phyloP scores from a whole-genome alignment of 2,888 invertebrate species.

The Polydrusus tereticollis region DNA sequence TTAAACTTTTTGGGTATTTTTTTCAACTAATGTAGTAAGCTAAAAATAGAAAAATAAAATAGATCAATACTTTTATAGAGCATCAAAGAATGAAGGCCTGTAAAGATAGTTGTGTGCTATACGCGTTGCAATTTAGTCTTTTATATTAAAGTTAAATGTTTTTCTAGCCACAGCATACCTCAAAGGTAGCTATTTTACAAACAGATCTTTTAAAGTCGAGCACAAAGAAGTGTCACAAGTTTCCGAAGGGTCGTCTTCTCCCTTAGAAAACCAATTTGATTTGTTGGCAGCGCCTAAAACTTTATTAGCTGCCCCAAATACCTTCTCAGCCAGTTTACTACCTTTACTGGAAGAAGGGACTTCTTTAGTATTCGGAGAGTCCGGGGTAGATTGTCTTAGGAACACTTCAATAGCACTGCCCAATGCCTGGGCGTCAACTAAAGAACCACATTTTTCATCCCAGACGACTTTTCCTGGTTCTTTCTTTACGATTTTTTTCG shows the following conservation, averaged over 20 bases:
- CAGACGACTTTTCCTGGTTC: slow-evolving; percentile 74
- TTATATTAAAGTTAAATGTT: not conserved
- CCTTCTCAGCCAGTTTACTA: slow-evolving; percentile 51
- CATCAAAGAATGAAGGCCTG: no score
- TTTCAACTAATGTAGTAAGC: no score
- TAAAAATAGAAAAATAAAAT: no score
- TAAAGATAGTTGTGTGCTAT: no score
- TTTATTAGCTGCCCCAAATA: slow-evolving; percentile 45
- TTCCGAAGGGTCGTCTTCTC: slow-evolving; percentile 76
- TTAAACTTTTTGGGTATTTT: no score
- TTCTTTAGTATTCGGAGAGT: slow-evolving; percentile 62
- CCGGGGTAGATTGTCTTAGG: slow-evolving; percentile 74
- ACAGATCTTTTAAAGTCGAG: slow-evolving; percentile 87
- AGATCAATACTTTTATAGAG: no score
- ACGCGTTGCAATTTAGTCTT: slow-evolving; percentile 4
- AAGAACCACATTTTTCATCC: slow-evolving; percentile 83
- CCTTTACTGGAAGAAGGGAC: slow-evolving; percentile 50
- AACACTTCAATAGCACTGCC: slow-evolving; percentile 90
- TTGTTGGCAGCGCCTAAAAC: slow-evolving; percentile 38
- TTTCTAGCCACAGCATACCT: not conserved
- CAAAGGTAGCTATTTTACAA: slow-evolving; percentile 75
- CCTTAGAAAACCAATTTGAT: slow-evolving; percentile 73
- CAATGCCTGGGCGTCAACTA: slow-evolving; percentile 83
- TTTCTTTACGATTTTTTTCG: slow-evolving; percentile 56
- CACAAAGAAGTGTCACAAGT: slow-evolving; percentile 86